Base-by-base conservation (phyloP, 2,113 vertebrate genomes). In the Vulpes vulpes region DNA sequence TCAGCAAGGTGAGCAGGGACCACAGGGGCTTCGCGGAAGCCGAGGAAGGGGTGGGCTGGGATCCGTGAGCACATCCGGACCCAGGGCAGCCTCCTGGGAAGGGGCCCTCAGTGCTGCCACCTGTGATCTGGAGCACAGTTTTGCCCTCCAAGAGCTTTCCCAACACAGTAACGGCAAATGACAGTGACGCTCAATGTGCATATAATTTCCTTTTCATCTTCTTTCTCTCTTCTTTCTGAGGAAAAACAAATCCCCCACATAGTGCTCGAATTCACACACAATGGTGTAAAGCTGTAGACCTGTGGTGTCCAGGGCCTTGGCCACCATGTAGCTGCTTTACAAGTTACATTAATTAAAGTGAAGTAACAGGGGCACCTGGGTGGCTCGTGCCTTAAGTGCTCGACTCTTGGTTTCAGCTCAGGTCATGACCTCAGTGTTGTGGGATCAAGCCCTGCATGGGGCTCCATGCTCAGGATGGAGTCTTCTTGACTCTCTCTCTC, bases 121-220 rank as follows among this genome's bases (percentile, higher is more conserved):
- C 55, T 57, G n/a, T 0, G 19, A 30, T 22, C 7, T 0, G 10
- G 35, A 30, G 17, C 22, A 16, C 51, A 51, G 15, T 14, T 38
- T 43, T 62, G 25, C 62, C 32, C 80, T 51, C 0, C 5, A 55
- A 91, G 73, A 86, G 53, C 51, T n/a, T 76, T 86, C 69, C 8
- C 2, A 51, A 38, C 0, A 43, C 53, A 59, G 43, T 10, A 1
- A 35, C 30, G 38, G 64, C 81, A 22, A 0, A 25, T 32, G 85
- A 15, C 11, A 17, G 3, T 53, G 30, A 62, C 9, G 11, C 30
- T 22, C 1, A 0, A 5, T 4, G 0, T 1, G 14, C 30, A 1
- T 35, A 1, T 22, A 3, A 53, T 32, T 82, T 67, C 74, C 30
- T 65, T 11, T 11, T 53, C 30, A 11, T 35, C 25, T 38, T 20